Conservation (phyloP, 92 coral and sea anemone species). For the Porites rus region DNA sequence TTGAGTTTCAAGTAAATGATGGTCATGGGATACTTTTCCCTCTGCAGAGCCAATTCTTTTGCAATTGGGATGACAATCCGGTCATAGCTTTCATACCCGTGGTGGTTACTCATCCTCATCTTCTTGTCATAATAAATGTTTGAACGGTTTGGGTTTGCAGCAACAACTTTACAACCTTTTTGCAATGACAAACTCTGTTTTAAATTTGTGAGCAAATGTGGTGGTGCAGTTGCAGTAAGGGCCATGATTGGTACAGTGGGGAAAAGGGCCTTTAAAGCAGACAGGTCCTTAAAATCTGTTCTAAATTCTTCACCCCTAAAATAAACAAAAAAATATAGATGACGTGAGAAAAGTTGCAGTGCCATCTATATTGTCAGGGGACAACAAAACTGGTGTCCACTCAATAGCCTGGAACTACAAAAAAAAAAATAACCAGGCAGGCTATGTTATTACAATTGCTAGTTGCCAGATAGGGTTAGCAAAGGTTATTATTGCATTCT, state of each 20-base stretch:
- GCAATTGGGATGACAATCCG: conserved; percentile 67
- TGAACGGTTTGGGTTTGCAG: conserved; percentile 66
- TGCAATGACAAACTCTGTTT: conserved; percentile 44
- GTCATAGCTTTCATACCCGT: conserved; percentile 55
- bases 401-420: no score
- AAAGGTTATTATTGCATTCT: neutral
- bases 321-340: neutral
- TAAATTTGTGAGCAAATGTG: conserved; percentile 45
- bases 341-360: neutral
- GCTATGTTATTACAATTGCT: no score
- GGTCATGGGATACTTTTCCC: conserved; percentile 78
- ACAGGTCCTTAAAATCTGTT: conserved; percentile 62
- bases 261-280: conserved; percentile 60
- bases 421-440: no score
- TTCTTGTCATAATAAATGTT: conserved; percentile 70
- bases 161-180: conserved; percentile 27
- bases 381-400: no score
- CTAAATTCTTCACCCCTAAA: conserved; percentile 75
- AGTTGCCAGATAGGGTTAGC: no score
- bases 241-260: conserved; percentile 61
- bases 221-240: conserved; percentile 75
- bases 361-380: no score
- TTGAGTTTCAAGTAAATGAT: conserved; percentile 63
- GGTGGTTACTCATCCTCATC: conserved; percentile 51
- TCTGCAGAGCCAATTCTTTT: conserved; percentile 58